Evolutionary conservation across 1,140 invertebrate species (phyloP), one percentile per base, ranked within the genome.

Genomic region (Drosophila novamexicana): DNA sequence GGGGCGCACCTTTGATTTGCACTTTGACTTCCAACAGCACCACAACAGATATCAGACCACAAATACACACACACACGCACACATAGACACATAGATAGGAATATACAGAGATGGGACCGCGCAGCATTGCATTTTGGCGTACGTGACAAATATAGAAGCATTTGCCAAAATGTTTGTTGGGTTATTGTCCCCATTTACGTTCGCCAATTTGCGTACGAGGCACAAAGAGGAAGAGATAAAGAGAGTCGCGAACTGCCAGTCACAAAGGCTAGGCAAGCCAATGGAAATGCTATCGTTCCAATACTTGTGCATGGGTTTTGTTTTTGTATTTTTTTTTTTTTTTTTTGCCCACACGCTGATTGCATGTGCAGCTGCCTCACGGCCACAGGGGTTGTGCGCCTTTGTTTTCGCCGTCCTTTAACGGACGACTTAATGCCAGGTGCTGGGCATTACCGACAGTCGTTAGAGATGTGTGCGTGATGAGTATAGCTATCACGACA

Each of bases 121-220:
- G 47, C 7, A 40, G 18, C 49, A 54, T 16, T 72, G 69, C 68
- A 77, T 52, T 42, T 52, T 61, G 75, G 82, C 79, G 76, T 86
- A 86, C 82, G 82, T 86, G 82, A 79, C 79, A 64, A 57, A 7
- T 34, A 54, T 63, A 45, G 49, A 57, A 58, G 45, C 45, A 58
- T 77, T 63, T 63, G 68, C 49, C 61, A 79, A 86, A 76, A 77
- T 88, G 82, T 82, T 79, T 77, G 82, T 47, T 88, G 83, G 82
- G 83, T 88, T 82, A 79, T 73, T 75, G 77, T 77, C 77, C 77
- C 70, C 77, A 56, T 77, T 81, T 77, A 68, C 81, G 69, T 67
- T 81, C 80, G 83, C 79, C 79, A 88, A 86, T 88, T 86, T 86
- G 76, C 83, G 76, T 82, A 79, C 61, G 65, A 78, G 45, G 75